Evolutionary conservation across 2,888 invertebrate species (phyloP).

Genomic region (Ectemnius continuus): DNA sequence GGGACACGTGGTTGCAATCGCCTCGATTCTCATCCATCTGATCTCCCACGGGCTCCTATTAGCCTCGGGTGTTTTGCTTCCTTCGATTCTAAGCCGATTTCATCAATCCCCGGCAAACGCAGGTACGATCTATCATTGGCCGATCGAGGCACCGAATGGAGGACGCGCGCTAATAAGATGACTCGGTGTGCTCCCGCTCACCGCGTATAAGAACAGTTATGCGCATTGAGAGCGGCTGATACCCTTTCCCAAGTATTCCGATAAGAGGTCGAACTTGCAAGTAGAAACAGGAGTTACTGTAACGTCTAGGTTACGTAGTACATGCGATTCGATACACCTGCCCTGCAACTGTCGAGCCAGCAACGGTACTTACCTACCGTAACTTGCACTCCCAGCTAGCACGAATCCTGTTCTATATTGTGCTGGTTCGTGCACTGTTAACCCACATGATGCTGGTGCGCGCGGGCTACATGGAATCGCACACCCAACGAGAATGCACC

Average conservation of each 20-base stretch:
- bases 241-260: not conserved
- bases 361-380: constrained; percentile 59
- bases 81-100: constrained; percentile 48
- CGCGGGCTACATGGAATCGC: constrained; percentile 19
- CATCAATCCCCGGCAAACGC: constrained; percentile 44
- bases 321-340: constrained; percentile 64
- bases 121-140: constrained; percentile 56
- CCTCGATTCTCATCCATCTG: constrained; percentile 85
- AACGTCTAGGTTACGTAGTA: constrained; percentile 43
- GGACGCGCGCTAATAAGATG: no score
- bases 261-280: constrained; percentile 41
- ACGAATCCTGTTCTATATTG: constrained; percentile 48
- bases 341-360: constrained; percentile 60
- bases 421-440: constrained; percentile 46
- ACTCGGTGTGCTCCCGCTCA: no score
- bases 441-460: constrained; percentile 52
- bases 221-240: no score
- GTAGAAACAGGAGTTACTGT: constrained; percentile 23
- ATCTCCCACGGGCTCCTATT: constrained; percentile 87
- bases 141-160: no score
- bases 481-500: constrained; percentile 4
- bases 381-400: constrained; percentile 46
- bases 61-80: constrained; percentile 80
- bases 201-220: no score
- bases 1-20: constrained; percentile 89